Evolutionary conservation across 2,113 vertebrate species (phyloP), one percentile per base, ranked within the genome.

Genomic region (Anolis sagrei): DNA sequence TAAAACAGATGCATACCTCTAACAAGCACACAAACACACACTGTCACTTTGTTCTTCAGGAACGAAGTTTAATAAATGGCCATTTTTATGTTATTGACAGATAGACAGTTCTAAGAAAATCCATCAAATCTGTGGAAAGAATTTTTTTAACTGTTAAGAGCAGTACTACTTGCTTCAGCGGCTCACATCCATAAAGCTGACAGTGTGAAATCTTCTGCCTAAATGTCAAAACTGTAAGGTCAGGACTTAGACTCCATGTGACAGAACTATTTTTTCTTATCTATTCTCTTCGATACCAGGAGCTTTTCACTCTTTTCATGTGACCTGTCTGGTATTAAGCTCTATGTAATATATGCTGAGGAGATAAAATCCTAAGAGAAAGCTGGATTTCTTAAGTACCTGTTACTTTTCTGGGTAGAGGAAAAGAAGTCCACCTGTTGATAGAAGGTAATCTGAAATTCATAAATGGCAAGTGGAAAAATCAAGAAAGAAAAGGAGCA

Each of bases 121-220:
- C 66, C 11, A 25, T 78, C 48, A 29, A 29, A 11, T 21, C 32
- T 74, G 34, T 7, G 70, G 6, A 36, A 84, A 10, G 54, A 87
- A 89, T 8, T 81, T 81, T n/a, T 54, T 49, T 81, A 49, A 13
- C 0, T 39, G 4, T 3, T n/a, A 81, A 76, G 79, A 81, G 9
- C 4, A 1, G 14, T 27, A 25, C 0, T 78, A 1, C 34, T n/a
- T 4, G 0, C 1, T 76, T 2, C 4, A 14, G 44, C 34, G 79
- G 68, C 29, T 51, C 13, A 81, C 39, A 2, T 44, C 13, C 51
- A n/a, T 27, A 49, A 84, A 86, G 84, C 78, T 68, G 13, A 79
- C 9, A 89, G 14, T 23, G 21, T 64, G 6, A 1, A 27, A 76
- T 13, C 18, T 9, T 58, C 10, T 48, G 14, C 54, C 82, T 82